Percentiles rank a stretch among this genome's conserved stretches.
phyloP scores from a whole-genome alignment of 2,888 invertebrate genomes.

The Helicoverpa assulta region DNA sequence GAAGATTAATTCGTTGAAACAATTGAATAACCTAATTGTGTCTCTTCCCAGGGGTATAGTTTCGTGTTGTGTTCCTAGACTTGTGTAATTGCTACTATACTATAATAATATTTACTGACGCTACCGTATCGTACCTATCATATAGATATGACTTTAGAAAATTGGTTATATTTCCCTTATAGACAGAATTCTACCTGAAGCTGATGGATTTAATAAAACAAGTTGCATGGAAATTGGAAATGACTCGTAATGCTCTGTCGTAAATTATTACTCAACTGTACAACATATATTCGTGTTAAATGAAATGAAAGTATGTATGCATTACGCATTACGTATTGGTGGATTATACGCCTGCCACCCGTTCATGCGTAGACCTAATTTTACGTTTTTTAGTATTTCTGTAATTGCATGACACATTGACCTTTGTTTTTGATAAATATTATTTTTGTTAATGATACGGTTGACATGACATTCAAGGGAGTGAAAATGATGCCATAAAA shows the following conservation, averaged over 20 bases:
- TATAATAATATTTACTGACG: background rate
- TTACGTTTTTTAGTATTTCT: slow-evolving; percentile 11
- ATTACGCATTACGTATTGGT: background rate
- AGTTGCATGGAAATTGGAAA: background rate
- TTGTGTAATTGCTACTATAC: background rate
- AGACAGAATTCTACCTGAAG: background rate
- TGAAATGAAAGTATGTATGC: slow-evolving; percentile 22
- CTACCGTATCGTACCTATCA: background rate
- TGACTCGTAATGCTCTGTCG: background rate
- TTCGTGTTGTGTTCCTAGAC: slow-evolving; percentile 12
- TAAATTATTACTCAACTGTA: slow-evolving; percentile 10
- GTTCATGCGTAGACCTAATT: slow-evolving; percentile 23
- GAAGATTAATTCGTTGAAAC: background rate
- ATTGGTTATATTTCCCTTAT: background rate
- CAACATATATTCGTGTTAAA: slow-evolving; percentile 29
- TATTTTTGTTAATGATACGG: slow-evolving; percentile 7
- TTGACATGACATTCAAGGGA: slow-evolving; percentile 9
- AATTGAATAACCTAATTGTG: background rate
- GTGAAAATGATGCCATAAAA: background rate
- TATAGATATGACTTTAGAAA: background rate
- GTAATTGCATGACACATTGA: background rate
- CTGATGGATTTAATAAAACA: background rate
- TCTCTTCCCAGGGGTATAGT: slow-evolving; percentile 8
- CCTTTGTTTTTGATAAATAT: background rate
- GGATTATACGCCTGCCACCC: background rate